phyloP scores from a whole-genome alignment of 64 coral and sea anemone genomes.

The Stichodactyla mertensii region DNA sequence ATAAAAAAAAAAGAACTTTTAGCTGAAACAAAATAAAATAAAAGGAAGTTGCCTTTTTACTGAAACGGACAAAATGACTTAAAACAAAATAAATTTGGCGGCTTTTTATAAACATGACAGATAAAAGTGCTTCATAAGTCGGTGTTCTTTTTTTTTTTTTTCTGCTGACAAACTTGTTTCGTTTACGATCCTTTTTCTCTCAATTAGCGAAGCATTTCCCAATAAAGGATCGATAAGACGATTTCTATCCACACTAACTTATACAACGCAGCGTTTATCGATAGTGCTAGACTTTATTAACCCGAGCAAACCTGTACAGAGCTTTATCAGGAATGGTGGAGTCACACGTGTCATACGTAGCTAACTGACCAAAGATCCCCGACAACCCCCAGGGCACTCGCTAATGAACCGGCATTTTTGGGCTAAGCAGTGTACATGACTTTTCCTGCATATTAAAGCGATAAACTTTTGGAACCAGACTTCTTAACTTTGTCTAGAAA shows the following conservation, averaged over 20 bases:
- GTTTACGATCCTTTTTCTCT: no score
- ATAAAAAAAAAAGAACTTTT: not conserved
- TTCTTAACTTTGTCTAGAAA: not conserved
- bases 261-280: not conserved
- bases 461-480: constrained; percentile 8
- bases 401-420: constrained; percentile 8
- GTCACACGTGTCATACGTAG: not conserved
- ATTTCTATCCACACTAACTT: no score
- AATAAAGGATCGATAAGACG: no score
- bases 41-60: not conserved
- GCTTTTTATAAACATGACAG: constrained; percentile 9
- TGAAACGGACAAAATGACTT: constrained; percentile 11
- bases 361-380: not conserved
- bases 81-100: not conserved
- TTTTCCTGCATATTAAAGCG: not conserved
- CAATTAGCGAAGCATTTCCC: no score
- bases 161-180: not conserved
- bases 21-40: not conserved
- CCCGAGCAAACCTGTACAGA: not conserved
- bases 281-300: not conserved
- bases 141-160: not conserved
- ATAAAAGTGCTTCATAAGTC: not conserved
- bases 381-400: constrained; percentile 1
- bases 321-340: not conserved
- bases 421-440: not conserved